Base-by-base conservation (phyloP, 2,888 invertebrate species). In the Nematopogon swammerdamellus region DNA sequence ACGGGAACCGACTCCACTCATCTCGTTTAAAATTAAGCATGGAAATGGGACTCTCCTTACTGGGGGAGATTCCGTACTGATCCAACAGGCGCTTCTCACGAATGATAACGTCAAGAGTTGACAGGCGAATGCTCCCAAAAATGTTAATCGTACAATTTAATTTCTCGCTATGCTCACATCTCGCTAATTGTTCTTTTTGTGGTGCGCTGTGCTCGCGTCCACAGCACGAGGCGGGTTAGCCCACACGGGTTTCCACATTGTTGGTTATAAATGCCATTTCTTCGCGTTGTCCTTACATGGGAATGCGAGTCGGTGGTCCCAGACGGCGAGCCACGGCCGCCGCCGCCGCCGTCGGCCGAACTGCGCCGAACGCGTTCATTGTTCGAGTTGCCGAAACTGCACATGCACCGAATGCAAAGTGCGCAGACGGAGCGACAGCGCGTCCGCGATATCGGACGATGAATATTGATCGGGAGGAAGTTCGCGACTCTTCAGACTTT, bases 271-370 rank as follows among this genome's bases (percentile, higher is more conserved):
- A 69, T 67, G 68, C 65, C 74, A 75, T 76, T 69, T 69, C 75
- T 76, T 75, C 76, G 75, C 76, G 72, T 75, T n/a, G n/a, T 70
- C 70, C 74, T 68, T 63, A 72, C 76, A 76, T 76, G 79, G 74
- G 77, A 79, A 77, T 77, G 74, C 65, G 64, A 67, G 65, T 63
- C 67, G 71, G 70, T 73, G 72, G 67, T 69, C 69, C 64, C 73
- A 60, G n/a, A n/a, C 69, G 75, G 74, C 76, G 66, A 60, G 76
- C 74, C 76, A 68, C 68, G 72, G 70, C 72, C 73, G 72, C n/a
- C n/a, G n/a, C n/a, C n/a, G n/a, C n/a, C 10, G 25, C 25, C 10
- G 25, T 25, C 36, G 36, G 36, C 3, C 11, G 11, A 14, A 3
- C 36, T 8, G 25, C 25, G 25, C 25, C 14, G 11, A 14, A 6